phyloP scores from a whole-genome alignment of 1,140 invertebrate genomes.

The Lithobius niger region DNA sequence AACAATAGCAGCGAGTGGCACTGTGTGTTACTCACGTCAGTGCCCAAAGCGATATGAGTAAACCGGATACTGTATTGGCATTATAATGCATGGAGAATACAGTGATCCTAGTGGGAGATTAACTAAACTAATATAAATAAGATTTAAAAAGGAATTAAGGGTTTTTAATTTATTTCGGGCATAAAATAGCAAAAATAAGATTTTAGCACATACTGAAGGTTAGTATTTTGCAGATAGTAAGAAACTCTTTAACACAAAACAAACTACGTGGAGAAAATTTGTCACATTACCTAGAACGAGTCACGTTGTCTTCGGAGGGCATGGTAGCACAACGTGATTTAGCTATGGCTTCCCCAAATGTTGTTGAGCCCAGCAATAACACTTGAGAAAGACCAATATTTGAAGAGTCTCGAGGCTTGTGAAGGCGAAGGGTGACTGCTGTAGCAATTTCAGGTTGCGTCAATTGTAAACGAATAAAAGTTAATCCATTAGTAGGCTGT shows the following conservation, averaged over 20 bases:
- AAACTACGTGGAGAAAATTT: not conserved
- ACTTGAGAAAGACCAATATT: conserved; percentile 80
- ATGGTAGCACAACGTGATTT: conserved; percentile 18
- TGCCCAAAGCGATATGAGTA: too few species aligned
- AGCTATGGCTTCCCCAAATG: conserved; percentile 44
- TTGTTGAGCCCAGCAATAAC: conserved; percentile 63
- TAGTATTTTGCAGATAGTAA: too few species aligned
- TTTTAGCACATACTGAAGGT: too few species aligned
- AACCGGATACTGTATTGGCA: too few species aligned
- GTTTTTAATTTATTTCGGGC: too few species aligned
- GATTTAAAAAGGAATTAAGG: too few species aligned
- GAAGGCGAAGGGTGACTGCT: conserved; percentile 45
- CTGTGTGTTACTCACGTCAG: too few species aligned
- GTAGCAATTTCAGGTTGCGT: conserved; percentile 60
- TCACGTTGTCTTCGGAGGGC: conserved; percentile 26
- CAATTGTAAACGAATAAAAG: conserved; percentile 66
- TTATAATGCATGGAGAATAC: too few species aligned
- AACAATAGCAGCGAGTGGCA: too few species aligned
- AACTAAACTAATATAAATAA: too few species aligned
- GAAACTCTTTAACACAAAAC: not conserved
- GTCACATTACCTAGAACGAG: conserved; percentile 4
- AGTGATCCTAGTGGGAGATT: too few species aligned
- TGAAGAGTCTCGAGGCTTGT: conserved; percentile 69
- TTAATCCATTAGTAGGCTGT: conserved; percentile 65
- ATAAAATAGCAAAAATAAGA: too few species aligned